A percentile compares a stretch with the other conserved stretches of the same genome.
Evolutionary conservation across 2,888 invertebrate genomes (phyloP).

Genomic region (Pelosia muscerda): DNA sequence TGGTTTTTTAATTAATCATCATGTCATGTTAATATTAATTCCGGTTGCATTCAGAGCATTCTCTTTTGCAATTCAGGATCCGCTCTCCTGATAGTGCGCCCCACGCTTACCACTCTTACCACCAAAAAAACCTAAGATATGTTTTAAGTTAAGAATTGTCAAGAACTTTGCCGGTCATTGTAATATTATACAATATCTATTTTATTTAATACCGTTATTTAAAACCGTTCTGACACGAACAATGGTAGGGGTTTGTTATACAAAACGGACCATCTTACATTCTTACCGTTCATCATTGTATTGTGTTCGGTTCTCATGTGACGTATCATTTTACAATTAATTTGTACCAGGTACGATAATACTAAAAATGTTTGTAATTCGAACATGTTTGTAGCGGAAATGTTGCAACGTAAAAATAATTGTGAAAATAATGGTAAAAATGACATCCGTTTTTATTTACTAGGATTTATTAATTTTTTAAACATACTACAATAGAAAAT

Average conservation of each 20-base stretch:
- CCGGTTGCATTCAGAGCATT: neutral
- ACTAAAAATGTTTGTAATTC: constrained; percentile 16
- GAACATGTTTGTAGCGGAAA: constrained; percentile 7
- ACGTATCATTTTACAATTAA: constrained; percentile 44
- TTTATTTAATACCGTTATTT: constrained; percentile 14
- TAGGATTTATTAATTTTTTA: too few species aligned
- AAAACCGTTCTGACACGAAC: constrained; percentile 14
- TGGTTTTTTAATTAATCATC: too few species aligned
- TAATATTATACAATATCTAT: neutral
- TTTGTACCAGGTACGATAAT: constrained; percentile 8
- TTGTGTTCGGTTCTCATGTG: constrained; percentile 50
- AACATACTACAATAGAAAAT: too few species aligned
- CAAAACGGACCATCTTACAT: constrained; percentile 38
- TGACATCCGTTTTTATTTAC: neutral
- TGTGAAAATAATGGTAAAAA: neutral
- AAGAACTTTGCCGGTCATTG: too few species aligned
- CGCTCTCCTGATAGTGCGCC: neutral
- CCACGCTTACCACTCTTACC: too few species aligned
- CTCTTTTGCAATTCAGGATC: neutral
- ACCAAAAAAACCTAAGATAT: too few species aligned
- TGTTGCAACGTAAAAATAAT: constrained; percentile 1
- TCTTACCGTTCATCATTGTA: constrained; percentile 33
- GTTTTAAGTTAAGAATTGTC: too few species aligned
- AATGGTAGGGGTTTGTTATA: constrained; percentile 25
- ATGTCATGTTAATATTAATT: neutral